These are phyloP conservation scores for Thecocarcelia acutangulata DNA, from an alignment of 2,888 invertebrate species.

Conservation along the genomic window DNA sequence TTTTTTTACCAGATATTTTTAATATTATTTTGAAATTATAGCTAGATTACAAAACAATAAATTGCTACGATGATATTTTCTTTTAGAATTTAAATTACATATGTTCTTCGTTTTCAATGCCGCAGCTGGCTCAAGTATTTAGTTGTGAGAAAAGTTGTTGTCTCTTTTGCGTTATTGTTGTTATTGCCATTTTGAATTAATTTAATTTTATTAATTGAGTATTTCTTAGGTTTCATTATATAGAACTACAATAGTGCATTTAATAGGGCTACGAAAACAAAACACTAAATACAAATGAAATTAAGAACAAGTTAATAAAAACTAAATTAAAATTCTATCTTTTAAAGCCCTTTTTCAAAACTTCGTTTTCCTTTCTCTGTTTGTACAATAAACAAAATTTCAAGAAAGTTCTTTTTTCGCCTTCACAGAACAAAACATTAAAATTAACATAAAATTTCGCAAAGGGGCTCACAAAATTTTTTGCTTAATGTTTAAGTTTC, in stretches of 20 bases:
- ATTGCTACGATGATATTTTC: slow-evolving; percentile 55
- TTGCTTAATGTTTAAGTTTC: not conserved
- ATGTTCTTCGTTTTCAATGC: slow-evolving; percentile 40
- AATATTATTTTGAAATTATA: slow-evolving; percentile 49
- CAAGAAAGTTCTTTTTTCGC: slow-evolving; percentile 56
- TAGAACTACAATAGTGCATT: slow-evolving; percentile 57
- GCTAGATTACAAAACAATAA: slow-evolving; percentile 69
- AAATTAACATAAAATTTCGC: slow-evolving; percentile 46
- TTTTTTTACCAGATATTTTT: slow-evolving; percentile 3
- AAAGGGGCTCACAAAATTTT: slow-evolving; percentile 63
- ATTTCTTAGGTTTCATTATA: slow-evolving; percentile 51
- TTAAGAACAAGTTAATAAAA: not conserved
- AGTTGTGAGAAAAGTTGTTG: too few relatives aligned
- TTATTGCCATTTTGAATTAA: not conserved
- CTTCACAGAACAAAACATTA: not conserved
- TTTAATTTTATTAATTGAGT: slow-evolving; percentile 21
- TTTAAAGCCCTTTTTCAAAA: slow-evolving; percentile 60
- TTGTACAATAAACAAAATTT: slow-evolving; percentile 47
- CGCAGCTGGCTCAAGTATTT: slow-evolving; percentile 35
- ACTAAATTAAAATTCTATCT: not conserved
- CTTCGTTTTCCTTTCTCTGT: slow-evolving; percentile 30
- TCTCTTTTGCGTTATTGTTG: too few relatives aligned
- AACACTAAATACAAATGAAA: slow-evolving; percentile 14
- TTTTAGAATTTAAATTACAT: slow-evolving; percentile 19
- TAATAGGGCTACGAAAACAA: slow-evolving; percentile 18